These are phyloP conservation scores for Staurois parvus DNA, from an alignment of 2,797 vertebrate genomes.

Conservation along the genomic window DNA sequence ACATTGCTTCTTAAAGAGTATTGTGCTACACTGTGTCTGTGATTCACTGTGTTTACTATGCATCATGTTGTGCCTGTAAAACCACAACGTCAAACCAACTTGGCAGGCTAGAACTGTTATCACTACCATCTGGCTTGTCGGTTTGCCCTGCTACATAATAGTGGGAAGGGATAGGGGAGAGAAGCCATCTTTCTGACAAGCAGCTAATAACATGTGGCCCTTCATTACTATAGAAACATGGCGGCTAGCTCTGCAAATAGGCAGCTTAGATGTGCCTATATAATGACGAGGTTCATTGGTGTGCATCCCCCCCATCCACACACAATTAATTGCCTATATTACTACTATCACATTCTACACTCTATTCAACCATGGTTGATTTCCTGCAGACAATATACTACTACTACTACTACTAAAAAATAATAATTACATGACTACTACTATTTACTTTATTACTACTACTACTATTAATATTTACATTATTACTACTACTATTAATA, in stretches of 20 bases:
- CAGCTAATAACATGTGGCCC: slow-evolving; percentile 19
- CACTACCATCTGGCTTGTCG: slow-evolving; percentile 33
- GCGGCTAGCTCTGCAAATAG: not conserved
- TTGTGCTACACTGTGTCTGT: slow-evolving; percentile 8
- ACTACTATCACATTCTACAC: not conserved
- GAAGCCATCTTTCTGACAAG: slow-evolving; percentile 26
- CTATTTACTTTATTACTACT: too few relatives aligned
- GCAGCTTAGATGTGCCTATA: not conserved
- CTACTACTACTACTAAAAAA: too few relatives aligned
- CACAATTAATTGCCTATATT: not conserved
- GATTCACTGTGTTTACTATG: slow-evolving; percentile 8
- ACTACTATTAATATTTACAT: too few relatives aligned
- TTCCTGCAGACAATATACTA: too few relatives aligned
- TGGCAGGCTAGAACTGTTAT: slow-evolving; percentile 11
- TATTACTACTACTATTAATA: too few relatives aligned
- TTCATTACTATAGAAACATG: not conserved
- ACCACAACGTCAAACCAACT: slow-evolving; percentile 17
- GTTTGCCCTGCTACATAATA: slow-evolving; percentile 21
- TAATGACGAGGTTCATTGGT: too few relatives aligned
- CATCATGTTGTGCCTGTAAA: slow-evolving; percentile 22
- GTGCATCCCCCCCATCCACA: too few relatives aligned
- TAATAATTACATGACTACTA: too few relatives aligned
- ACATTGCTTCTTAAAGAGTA: not conserved
- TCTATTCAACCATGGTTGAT: too few relatives aligned
- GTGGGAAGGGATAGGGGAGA: slow-evolving; percentile 14